A percentile compares a stretch with the other conserved stretches of the same genome.
phyloP scores from a whole-genome alignment of 2,888 invertebrate species.

The Apoda limacodes region DNA sequence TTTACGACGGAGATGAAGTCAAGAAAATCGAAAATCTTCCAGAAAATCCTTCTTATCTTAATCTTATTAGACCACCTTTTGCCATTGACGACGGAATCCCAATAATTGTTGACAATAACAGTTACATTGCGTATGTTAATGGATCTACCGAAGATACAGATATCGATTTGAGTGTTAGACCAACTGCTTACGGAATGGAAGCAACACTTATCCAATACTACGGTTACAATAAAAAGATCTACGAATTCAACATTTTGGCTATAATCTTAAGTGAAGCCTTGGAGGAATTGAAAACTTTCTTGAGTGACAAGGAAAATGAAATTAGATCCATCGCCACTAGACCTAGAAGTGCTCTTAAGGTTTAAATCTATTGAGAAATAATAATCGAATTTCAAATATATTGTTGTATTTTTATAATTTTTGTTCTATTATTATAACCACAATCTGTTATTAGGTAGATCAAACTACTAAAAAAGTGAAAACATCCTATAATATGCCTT shows the following conservation, averaged over 20 bases:
- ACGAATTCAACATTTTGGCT: conserved; percentile 36
- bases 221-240: conserved; percentile 42
- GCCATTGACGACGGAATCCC: conserved; percentile 28
- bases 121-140: conserved; percentile 31
- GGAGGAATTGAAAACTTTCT: conserved; percentile 24
- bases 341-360: too few relatives aligned
- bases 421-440: too few relatives aligned
- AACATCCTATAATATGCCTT: too few relatives aligned
- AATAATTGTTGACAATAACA: conserved; percentile 27
- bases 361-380: too few relatives aligned
- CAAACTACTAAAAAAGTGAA: too few relatives aligned
- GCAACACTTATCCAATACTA: conserved; percentile 36
- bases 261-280: conserved; percentile 17
- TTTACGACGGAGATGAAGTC: conserved; percentile 25
- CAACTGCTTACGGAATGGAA: conserved; percentile 39
- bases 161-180: conserved; percentile 26
- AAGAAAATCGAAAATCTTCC: conserved; percentile 38
- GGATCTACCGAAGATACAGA: conserved; percentile 27
- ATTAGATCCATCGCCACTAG: conserved; percentile 33
- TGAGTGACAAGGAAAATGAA: conserved; percentile 23
- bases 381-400: too few relatives aligned
- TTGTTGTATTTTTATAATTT: too few relatives aligned
- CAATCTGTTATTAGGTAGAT: too few relatives aligned
- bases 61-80: conserved; percentile 35
- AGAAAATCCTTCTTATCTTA: conserved; percentile 22